These are phyloP conservation scores for Strigamia maritima DNA, from an alignment of 2,888 invertebrate species.

Conservation along the genomic window DNA sequence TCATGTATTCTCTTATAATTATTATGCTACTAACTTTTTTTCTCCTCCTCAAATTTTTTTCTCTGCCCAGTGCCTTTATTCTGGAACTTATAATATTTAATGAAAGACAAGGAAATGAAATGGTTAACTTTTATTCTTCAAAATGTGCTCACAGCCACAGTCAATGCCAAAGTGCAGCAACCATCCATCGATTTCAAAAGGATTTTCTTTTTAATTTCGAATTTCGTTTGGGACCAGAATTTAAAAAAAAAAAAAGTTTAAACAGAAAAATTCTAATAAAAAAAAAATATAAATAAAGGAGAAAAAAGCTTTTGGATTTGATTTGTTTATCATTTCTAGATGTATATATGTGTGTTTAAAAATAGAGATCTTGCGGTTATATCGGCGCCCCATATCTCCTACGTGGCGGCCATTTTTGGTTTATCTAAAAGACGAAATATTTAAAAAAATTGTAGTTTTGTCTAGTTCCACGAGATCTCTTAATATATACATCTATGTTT, in stretches of 20 bases:
- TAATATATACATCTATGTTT: background rate
- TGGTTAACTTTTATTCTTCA: background rate
- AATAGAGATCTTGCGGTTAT: too few relatives aligned
- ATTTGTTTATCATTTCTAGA: too few relatives aligned
- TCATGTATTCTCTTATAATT: slow-evolving; percentile 2
- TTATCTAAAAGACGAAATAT: too few relatives aligned
- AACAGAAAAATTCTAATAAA: too few relatives aligned
- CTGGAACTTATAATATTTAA: background rate
- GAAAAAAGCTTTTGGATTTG: too few relatives aligned
- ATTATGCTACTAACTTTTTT: background rate
- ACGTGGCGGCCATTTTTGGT: too few relatives aligned
- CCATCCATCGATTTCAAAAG: background rate
- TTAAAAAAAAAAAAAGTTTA: background rate
- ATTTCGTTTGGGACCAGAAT: background rate
- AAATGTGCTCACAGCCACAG: slow-evolving; percentile 4
- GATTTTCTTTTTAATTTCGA: background rate
- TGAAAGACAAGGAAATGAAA: background rate
- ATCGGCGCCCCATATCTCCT: too few relatives aligned
- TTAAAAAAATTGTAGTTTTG: too few relatives aligned
- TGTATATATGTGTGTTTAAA: too few relatives aligned
- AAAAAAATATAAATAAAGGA: too few relatives aligned
- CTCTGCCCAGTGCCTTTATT: slow-evolving; percentile 4
- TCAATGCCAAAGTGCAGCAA: background rate
- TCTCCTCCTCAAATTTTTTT: slow-evolving; percentile 4
- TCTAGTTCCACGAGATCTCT: too few relatives aligned